phyloP scores from a whole-genome alignment of 1,140 invertebrate genomes.

The Drosophila sp. region DNA sequence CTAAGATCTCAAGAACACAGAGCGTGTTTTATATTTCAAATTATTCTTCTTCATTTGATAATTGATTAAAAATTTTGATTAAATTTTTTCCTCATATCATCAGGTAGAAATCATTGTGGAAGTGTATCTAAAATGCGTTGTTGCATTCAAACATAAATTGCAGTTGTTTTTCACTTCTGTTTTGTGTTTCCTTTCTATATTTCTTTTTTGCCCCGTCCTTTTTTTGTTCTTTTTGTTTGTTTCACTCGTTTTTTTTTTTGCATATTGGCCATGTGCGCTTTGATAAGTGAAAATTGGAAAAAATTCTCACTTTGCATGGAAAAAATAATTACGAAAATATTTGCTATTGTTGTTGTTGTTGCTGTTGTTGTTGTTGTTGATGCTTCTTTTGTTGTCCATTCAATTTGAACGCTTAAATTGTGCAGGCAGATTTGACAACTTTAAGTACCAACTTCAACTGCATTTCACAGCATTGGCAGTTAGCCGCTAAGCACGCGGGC shows the following conservation, averaged over 20 bases:
- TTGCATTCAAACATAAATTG: background rate
- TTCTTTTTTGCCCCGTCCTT: constrained; percentile 1
- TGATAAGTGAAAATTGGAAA: constrained; percentile 82
- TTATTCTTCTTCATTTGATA: too few species aligned
- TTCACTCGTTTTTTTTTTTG: constrained; percentile 47
- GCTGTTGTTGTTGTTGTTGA: constrained; percentile 19
- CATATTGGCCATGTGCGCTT: constrained; percentile 77
- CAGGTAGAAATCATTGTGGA: background rate
- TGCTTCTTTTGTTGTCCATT: constrained; percentile 23
- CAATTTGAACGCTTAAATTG: constrained; percentile 71
- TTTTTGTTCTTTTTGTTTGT: constrained; percentile 3
- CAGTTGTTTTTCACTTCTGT: background rate
- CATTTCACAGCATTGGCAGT: constrained; percentile 57
- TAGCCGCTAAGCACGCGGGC: constrained; percentile 56
- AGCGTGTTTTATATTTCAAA: too few species aligned
- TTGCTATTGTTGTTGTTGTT: constrained; percentile 45
- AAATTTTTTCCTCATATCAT: too few species aligned
- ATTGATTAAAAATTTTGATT: too few species aligned
- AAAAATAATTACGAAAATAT: constrained; percentile 80
- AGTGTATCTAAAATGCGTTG: constrained; percentile 28
- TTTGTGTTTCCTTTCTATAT: constrained; percentile 1
- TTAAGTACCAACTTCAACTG: constrained; percentile 57
- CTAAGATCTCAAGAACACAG: too few species aligned
- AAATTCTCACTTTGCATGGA: constrained; percentile 80
- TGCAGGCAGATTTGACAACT: constrained; percentile 69